Conservation (phyloP, 2,797 vertebrate species). For the Hapalemur alaotrensis region DNA sequence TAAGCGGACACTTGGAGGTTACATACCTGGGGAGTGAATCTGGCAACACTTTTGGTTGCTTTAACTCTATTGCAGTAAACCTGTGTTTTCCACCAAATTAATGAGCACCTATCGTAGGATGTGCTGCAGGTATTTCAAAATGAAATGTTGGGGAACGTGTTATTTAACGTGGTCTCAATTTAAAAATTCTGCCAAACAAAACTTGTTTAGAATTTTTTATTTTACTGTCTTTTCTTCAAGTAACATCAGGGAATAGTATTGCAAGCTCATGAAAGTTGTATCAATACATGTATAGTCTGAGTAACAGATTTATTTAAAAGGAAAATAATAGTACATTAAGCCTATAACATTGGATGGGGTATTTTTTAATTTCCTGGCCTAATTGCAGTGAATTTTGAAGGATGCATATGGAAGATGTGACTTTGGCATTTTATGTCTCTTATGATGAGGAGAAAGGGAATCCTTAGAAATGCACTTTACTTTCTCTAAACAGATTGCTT, state of each 20-base stretch:
- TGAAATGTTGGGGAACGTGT: background rate
- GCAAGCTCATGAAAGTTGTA: background rate
- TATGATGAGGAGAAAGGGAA: slow-evolving; percentile 48
- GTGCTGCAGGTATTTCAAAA: background rate
- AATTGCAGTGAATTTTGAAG: background rate
- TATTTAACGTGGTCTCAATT: background rate
- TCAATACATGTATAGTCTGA: background rate
- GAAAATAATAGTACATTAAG: background rate
- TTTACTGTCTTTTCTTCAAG: slow-evolving; percentile 18
- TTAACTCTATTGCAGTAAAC: background rate
- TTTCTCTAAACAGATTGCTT: slow-evolving; percentile 39
- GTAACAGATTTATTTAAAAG: background rate
- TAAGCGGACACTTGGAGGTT: background rate
- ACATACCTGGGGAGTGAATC: background rate
- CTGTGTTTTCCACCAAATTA: background rate
- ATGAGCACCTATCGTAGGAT: background rate
- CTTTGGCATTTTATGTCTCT: slow-evolving; percentile 49
- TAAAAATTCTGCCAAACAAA: background rate
- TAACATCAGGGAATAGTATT: background rate
- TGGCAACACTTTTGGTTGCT: background rate
- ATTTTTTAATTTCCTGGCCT: background rate
- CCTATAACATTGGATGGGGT: background rate
- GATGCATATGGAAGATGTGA: slow-evolving; percentile 55
- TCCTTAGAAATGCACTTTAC: background rate
- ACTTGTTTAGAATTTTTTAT: background rate